Conservation (phyloP, 2,113 vertebrate genomes). For the Ceyx margarethae region DNA sequence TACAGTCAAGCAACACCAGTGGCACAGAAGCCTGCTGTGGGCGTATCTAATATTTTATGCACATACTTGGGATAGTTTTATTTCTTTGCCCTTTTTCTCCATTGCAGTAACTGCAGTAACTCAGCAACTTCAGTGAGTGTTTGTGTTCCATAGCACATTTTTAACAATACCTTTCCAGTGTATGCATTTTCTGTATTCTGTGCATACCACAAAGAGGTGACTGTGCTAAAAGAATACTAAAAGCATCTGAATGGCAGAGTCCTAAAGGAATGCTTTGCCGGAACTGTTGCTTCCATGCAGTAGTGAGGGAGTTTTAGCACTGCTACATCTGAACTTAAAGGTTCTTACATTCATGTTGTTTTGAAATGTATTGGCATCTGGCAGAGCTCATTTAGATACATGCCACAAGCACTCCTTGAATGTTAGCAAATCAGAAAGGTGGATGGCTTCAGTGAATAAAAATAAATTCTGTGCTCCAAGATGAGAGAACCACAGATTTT, state of each 20-base stretch:
- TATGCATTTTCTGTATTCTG: neutral
- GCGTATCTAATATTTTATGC: neutral
- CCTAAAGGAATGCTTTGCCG: conserved; percentile 16
- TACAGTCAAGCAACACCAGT: conserved; percentile 81
- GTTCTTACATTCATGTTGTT: neutral
- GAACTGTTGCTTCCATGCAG: neutral
- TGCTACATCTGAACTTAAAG: neutral
- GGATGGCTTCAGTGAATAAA: conserved; percentile 57
- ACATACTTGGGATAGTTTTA: neutral
- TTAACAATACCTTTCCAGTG: neutral
- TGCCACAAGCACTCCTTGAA: conserved; percentile 78
- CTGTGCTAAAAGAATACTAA: neutral
- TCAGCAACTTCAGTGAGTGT: conserved; percentile 82
- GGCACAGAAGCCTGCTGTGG: conserved; percentile 76
- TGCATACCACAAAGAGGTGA: neutral
- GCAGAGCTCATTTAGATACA: conserved; percentile 5
- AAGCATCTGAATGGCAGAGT: neutral
- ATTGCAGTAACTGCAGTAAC: conserved; percentile 76
- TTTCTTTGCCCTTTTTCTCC: conserved; percentile 65
- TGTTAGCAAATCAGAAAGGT: conserved; percentile 44
- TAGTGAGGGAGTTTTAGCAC: neutral
- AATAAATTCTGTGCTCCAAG: conserved; percentile 75
- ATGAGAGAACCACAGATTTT: conserved; percentile 24
- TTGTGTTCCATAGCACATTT: neutral
- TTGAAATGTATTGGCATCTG: conserved; percentile 11